Conservation (phyloP, 2,113 vertebrate species). For the Myocastor coypus region DNA sequence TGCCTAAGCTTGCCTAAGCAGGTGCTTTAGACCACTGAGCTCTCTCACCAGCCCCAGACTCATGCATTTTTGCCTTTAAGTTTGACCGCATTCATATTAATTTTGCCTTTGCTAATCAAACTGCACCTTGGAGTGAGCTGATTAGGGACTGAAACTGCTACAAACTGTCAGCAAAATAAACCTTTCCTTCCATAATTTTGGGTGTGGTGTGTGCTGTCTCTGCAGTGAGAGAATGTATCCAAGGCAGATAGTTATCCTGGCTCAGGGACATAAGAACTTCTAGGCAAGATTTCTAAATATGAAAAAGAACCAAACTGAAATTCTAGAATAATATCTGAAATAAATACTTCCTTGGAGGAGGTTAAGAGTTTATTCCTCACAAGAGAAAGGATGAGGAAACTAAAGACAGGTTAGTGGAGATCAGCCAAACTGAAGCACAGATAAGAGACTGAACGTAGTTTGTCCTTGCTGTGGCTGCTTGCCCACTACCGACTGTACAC, state of each 20-base stretch:
- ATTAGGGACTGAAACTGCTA: neutral
- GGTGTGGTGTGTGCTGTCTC: neutral
- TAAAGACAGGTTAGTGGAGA: neutral
- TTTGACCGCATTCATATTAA: neutral
- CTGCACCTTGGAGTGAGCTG: neutral
- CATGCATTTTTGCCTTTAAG: neutral
- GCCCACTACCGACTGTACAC: neutral
- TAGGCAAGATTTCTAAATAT: constrained; percentile 15
- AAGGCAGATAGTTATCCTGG: neutral
- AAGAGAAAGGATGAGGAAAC: neutral
- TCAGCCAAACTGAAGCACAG: neutral
- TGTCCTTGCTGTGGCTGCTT: neutral
- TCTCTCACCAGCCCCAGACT: too few relatives aligned
- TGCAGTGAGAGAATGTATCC: neutral
- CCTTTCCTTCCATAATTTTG: neutral
- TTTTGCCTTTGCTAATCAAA: neutral
- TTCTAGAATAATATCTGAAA: neutral
- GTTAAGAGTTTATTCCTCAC: neutral
- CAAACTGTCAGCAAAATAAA: neutral
- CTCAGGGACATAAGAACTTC: constrained; percentile 20
- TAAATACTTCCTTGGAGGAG: neutral
- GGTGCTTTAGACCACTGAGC: too few relatives aligned
- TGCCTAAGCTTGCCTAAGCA: too few relatives aligned
- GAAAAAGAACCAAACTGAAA: neutral
- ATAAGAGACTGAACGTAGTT: neutral